Percentiles rank a stretch among this genome's conserved stretches.
Evolutionary conservation across 2,113 vertebrate species (phyloP).

Genomic region (Gopherus evgoodei): DNA sequence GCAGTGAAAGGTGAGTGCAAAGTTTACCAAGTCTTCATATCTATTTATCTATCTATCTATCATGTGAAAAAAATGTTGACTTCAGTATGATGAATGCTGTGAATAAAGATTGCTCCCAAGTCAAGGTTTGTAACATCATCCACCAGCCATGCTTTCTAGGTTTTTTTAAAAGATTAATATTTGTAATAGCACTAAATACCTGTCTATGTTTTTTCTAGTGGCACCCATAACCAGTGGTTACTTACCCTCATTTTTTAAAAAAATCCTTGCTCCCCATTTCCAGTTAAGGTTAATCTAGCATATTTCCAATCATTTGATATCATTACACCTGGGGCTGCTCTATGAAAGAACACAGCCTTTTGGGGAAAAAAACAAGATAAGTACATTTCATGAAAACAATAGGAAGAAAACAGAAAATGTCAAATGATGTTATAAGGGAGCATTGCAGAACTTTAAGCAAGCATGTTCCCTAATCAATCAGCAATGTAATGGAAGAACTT

Average conservation of each 20-base stretch:
- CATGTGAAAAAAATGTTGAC: neutral
- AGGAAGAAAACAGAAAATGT: too few relatives aligned
- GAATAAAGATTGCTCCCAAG: neutral
- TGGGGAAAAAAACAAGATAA: too few relatives aligned
- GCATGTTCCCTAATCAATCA: too few relatives aligned
- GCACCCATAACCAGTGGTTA: neutral
- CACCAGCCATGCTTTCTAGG: neutral
- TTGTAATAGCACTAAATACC: neutral
- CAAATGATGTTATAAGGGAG: too few relatives aligned
- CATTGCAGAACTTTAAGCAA: too few relatives aligned
- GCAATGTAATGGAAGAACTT: too few relatives aligned
- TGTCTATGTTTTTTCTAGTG: neutral
- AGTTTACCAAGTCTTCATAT: neutral
- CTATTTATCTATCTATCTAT: neutral
- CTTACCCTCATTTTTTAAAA: neutral
- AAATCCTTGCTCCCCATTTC: too few relatives aligned
- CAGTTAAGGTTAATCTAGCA: too few relatives aligned
- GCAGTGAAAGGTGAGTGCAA: neutral
- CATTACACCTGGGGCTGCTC: too few relatives aligned
- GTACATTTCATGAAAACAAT: too few relatives aligned
- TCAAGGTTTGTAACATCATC: neutral
- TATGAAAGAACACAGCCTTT: too few relatives aligned
- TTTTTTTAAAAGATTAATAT: neutral
- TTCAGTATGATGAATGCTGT: neutral
- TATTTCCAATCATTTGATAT: too few relatives aligned